Base-by-base conservation (phyloP, 2,888 invertebrate species). In the Drosophila rellima region DNA sequence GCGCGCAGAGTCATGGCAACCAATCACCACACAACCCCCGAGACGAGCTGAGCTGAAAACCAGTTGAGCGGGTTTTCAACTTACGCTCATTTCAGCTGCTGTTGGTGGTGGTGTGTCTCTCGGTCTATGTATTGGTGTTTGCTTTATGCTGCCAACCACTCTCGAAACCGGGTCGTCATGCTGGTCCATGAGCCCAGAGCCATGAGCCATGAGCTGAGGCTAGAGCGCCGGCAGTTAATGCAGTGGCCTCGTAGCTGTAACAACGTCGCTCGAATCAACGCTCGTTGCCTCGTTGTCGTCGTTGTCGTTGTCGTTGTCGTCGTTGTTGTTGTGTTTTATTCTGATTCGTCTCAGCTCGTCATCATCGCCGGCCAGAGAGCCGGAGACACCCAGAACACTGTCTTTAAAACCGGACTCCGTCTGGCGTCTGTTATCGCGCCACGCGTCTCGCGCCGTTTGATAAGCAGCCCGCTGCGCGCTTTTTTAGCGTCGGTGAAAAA, bases 201-300 rank as follows among this genome's bases (percentile, higher is more conserved):
- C 50, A 64, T 56, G 65, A 13, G 37, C 70, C 74, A 64, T 78
- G 57, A 68, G 76, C 62, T 54, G 50, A 57, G 40, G 55, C 65
- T 70, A 61, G 71, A 75, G 84, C 81, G 82, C 74, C 87, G 82
- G 87, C 87, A 85, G 85, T 85, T 82, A 70, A 80, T 82, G 84
- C 74, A 84, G 74, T 85, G 84, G 85, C 85, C 80, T 85, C 87
- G 87, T 75, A 84, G 87, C 84, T 85, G 82, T 84, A 87, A 85
- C 85, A 85, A 85, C 85, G 84, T 85, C 78, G 64, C 69, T 80
- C 80, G 82, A 71, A 68, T 80, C 70, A 63, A 60, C 68, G 69
- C 64, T 74, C 69, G 62, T 47, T 59, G 33, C 42, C 35, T 63
- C 63, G 63, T 18, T 15, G 45, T 47, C n/a, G n/a, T n/a, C n/a